Evolutionary conservation across 2,113 vertebrate genomes (phyloP), one percentile per base, ranked within the genome.

Genomic region (Clarias magur): DNA sequence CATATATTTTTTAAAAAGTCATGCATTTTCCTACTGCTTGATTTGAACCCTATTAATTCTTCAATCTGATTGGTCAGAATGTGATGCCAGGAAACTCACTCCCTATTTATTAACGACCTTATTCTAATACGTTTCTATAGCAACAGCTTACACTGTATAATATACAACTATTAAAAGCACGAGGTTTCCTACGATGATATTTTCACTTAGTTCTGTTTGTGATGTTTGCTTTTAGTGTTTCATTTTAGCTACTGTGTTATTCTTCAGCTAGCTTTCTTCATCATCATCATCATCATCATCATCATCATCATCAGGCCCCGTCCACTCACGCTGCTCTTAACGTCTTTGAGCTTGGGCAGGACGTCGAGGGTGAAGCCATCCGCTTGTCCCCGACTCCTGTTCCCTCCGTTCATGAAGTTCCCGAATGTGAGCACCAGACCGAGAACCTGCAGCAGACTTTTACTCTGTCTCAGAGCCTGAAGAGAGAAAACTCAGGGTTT

Each of bases 331-430:
- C 96, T 98, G 95, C 97, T 99, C 93, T 99, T 99, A 79, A 99
- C 98, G 88, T 99, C 98, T 94, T 98, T 99, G 80, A 99, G 94
- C 92, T 99, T 99, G 75, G 98, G 97, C 89, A 99, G 95, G 88
- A 99, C 98, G 91, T 99, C 98, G 84, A 99, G 91, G 70, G 95
- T 95, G 93, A 99, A 99, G 8, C 97, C 98, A 84, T 99, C 98
- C 0, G 98, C 98, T 88, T 99, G 98, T 68, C 98, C 98, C 87
- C 98, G 94, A 10, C 97, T 97, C 68, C 97, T 95, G 92, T 99
- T 99, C 78, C 98, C 97, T 89, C 97, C 97, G 23, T 99, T 99
- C 98, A 99, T 99, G 91, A 97, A 98, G 95, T 99, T 99, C 76
- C 98, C 98, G 89, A 99, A 97, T 38, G 97, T 97, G 85, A 99